Evolutionary conservation across 30 jellyfish, hydroid and myxozoan genomes (phyloP).

Genomic region (Catostylus mosaicus): DNA sequence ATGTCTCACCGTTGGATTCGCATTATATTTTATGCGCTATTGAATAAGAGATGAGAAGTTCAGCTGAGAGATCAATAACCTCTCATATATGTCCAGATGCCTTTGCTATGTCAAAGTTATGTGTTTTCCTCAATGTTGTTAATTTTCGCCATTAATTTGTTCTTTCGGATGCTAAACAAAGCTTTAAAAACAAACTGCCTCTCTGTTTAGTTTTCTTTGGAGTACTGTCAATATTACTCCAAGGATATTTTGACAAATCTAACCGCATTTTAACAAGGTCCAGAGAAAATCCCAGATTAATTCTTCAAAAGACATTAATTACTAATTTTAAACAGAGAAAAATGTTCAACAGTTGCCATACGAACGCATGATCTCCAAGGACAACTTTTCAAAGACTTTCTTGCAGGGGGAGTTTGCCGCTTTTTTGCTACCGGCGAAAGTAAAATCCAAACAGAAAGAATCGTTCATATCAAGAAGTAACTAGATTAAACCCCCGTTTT

Average conservation of each 20-base stretch:
- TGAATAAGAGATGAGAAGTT: conserved; percentile 50
- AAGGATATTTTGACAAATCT: conserved; percentile 34
- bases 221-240: conserved; percentile 16
- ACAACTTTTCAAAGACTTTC: neutral
- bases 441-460: neutral
- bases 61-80: conserved; percentile 67
- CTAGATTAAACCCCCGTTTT: conserved; percentile 37
- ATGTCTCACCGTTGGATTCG: conserved; percentile 69
- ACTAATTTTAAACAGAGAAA: conserved; percentile 9
- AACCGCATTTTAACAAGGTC: conserved; percentile 43
- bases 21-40: conserved; percentile 49
- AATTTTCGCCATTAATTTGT: neutral
- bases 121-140: neutral
- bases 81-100: conserved; percentile 1
- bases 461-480: neutral
- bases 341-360: conserved; percentile 25
- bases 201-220: conserved; percentile 15
- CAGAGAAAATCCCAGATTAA: conserved; percentile 64
- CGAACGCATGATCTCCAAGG: conserved; percentile 1
- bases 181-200: neutral
- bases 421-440: neutral
- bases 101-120: conserved; percentile 9
- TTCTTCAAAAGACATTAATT: conserved; percentile 31
- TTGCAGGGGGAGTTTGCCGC: neutral
- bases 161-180: neutral